Conservation (phyloP, 2,113 vertebrate genomes). For the Sylvia atricapilla region DNA sequence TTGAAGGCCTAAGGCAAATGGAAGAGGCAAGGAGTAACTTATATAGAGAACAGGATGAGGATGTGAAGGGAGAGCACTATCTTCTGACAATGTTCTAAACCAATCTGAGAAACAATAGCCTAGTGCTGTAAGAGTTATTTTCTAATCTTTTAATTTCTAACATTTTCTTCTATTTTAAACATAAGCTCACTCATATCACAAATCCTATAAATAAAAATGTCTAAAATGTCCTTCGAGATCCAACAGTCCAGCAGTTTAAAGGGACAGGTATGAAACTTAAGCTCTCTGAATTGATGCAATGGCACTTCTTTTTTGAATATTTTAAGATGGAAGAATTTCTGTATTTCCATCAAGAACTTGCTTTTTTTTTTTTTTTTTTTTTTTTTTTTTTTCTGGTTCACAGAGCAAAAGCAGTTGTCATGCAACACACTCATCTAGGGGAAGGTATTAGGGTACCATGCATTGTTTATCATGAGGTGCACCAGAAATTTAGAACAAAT, state of each 20-base stretch:
- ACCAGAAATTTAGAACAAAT: not conserved
- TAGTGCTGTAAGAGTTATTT: not conserved
- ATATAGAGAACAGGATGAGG: not conserved
- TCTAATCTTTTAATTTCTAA: not conserved
- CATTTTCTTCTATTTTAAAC: not conserved
- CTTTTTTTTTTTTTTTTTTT: not conserved
- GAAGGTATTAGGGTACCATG: not conserved
- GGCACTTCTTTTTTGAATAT: not conserved
- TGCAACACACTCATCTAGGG: not conserved
- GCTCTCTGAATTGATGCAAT: not conserved
- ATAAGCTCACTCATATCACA: not conserved
- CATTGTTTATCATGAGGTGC: not conserved
- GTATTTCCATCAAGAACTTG: not conserved
- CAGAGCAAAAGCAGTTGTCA: not conserved
- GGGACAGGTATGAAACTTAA: not conserved
- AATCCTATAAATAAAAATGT: not conserved
- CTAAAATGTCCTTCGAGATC: not conserved
- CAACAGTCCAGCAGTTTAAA: not conserved
- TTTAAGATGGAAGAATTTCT: not conserved
- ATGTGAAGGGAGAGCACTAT: accelerated
- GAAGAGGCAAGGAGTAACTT: not conserved
- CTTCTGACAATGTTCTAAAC: not conserved
- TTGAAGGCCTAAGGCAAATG: not conserved
- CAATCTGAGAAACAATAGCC: not conserved
- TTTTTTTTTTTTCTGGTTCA: not conserved